Conservation (phyloP, 2,113 vertebrate species). For the Nestor notabilis region DNA sequence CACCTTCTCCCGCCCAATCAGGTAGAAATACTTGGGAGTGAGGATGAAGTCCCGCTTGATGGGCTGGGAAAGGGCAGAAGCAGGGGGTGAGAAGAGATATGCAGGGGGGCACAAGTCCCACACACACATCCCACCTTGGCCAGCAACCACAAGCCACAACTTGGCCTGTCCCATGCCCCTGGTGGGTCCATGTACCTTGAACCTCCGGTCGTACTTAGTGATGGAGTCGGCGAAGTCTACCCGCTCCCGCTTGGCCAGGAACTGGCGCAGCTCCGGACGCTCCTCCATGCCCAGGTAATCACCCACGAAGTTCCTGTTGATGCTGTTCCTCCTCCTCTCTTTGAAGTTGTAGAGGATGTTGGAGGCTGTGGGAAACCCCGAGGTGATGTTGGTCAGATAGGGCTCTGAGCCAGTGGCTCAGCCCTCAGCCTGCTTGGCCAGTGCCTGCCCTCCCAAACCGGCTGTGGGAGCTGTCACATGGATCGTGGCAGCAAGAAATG, state of each 20-base stretch:
- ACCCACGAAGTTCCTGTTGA: conserved; percentile 96
- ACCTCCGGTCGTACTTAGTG: conserved; percentile 94
- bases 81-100: neutral
- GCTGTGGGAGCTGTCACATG: accelerated
- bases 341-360: conserved; percentile 95
- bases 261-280: conserved; percentile 90
- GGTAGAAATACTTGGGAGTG: conserved; percentile 90
- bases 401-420: neutral
- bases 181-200: conserved; percentile 82
- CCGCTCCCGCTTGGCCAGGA: conserved; percentile 89
- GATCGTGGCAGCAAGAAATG: neutral
- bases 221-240: conserved; percentile 92
- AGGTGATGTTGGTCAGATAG: accelerated
- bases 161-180: neutral
- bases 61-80: conserved; percentile 70
- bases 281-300: conserved; percentile 98
- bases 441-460: neutral
- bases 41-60: conserved; percentile 96
- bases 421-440: accelerated
- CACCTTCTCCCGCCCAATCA: conserved; percentile 94
- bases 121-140: neutral
- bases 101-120: accelerated
- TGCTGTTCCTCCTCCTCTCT: conserved; percentile 91
- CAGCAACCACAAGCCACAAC: neutral
- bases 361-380: conserved; percentile 76